Base-by-base conservation (phyloP, 2,888 invertebrate species). In the Drosophila rubida region DNA sequence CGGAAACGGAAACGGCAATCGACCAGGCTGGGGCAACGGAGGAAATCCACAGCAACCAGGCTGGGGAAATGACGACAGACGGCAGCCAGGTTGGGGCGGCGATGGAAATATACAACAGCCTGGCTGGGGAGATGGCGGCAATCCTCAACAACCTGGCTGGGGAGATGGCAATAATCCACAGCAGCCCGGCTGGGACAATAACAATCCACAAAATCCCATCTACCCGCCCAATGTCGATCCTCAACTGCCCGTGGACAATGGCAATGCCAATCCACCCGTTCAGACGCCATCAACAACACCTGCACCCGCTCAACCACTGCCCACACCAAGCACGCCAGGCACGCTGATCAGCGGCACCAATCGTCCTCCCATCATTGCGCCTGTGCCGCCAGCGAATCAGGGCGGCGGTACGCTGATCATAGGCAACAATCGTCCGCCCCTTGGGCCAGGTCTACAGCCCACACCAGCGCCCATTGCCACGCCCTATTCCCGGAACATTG, bases 371-470 rank as follows among this genome's bases (percentile, higher is more conserved):
- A 4, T 73, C 0, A 69, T 75, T 37, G 39, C 68, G 11, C 74
- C 75, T 13, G 67, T 60, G 32, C 73, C 78, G 0, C 25, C 61
- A 1, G 22, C 39, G 6, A 19, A 7, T 13, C 14, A 9, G 0
- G 50, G 46, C 14, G 62, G 63, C 14, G 62, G 63, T 22, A 66
- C 65, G 2, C 45, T 85, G 2, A 68, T 81, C 25, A 19, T 68
- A 13, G 87, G 74, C 53, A 77, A 55, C 14, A 85, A 73, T 59
- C 61, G 48, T 0, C 73, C 80, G n/a, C 74, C 74, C 0, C 14
- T 88, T 8, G 48, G 46, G 14, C 80, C 67, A 13, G 57, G 44
- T 23, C 16, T 42, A 35, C 19, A 41, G 0, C 39, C 48, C 9
- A 41, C 44, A 2, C 48, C 35, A 16, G n/a, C n/a, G 19, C 37